Evolutionary conservation across 2,113 vertebrate species (phyloP), one percentile per base, ranked within the genome.

Genomic region (Nicator chloris): DNA sequence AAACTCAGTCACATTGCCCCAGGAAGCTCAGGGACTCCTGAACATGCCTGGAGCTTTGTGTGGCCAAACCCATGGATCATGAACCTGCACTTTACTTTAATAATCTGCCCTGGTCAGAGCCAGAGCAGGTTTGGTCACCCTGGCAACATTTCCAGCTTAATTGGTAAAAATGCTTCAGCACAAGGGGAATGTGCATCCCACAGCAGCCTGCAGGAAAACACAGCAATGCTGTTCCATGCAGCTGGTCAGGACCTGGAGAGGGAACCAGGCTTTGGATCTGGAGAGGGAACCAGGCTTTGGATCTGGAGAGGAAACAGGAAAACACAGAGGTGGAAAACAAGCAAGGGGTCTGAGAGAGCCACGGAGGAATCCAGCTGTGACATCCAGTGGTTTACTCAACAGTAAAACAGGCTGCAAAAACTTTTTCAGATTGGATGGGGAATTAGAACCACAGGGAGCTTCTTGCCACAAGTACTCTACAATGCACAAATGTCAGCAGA

Each of bases 401-500:
- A 30, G 4, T 9, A 28, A 54, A 86, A 45, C 13, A 75, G 54
- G 15, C 22, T 15, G 57, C 18, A 64, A 71, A 60, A n/a, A 10
- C 27, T 16, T n/a, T 5, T 21, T 44, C 42, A 45, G 15, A 13
- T 10, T 23, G 59, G 6, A 69, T 42, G 24, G 35, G 61, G 72
- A 56, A 23, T 37, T 61, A 61, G 56, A 69, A 84, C 15, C 4
- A 7, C 11, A 1, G 51, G 50, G 27, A 35, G 15, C 18, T 86
- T 78, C 76, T 90, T 40, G 47, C 71, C 47, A 51, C 47, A 31
- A 65, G 21, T 21, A 4, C 51, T 31, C 4, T 1, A 2, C 31
- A 16, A 75, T 6, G 4, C 78, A 68, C 71, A 96, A 85, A 94
- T 83, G 85, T 88, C 95, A 92, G 85, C 82, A 93, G 84, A 59